Conservation (phyloP, 2,888 invertebrate species). For the Tromatobia lineatoria region DNA sequence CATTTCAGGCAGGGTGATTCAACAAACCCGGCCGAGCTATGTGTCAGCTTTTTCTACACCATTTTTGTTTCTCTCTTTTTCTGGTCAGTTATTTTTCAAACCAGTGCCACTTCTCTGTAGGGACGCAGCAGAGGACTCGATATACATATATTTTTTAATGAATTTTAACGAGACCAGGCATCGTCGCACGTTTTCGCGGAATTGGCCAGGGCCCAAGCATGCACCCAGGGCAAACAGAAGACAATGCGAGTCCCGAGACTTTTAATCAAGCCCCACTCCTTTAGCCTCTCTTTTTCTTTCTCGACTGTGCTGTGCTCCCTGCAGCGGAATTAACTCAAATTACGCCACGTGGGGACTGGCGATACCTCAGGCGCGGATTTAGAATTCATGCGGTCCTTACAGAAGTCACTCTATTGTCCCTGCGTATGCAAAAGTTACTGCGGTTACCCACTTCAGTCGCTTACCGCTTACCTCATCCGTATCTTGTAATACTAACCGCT, state of each 20-base stretch:
- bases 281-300: slow-evolving; percentile 23
- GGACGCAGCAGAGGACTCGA: slow-evolving; percentile 43
- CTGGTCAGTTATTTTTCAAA: slow-evolving; percentile 60
- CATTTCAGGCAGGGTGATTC: slow-evolving; percentile 38
- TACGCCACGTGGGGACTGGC: slow-evolving; percentile 80
- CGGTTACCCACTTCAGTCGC: slow-evolving; percentile 53
- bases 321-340: slow-evolving; percentile 85
- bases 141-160: slow-evolving; percentile 74
- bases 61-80: slow-evolving; percentile 63
- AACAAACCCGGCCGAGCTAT: slow-evolving; percentile 22
- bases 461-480: slow-evolving; percentile 56
- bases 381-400: slow-evolving; percentile 83
- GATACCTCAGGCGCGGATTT: slow-evolving; percentile 77
- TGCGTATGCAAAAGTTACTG: slow-evolving; percentile 53
- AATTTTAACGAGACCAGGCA: slow-evolving; percentile 78
- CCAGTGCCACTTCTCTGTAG: slow-evolving; percentile 51
- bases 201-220: slow-evolving; percentile 80
- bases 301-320: slow-evolving; percentile 74
- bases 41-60: slow-evolving; percentile 25
- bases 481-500: slow-evolving; percentile 33
- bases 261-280: slow-evolving; percentile 82
- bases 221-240: slow-evolving; percentile 83
- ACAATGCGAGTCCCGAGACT: slow-evolving; percentile 82
- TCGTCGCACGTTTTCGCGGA: slow-evolving; percentile 73
- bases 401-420: slow-evolving; percentile 72